Percentiles rank a stretch among this genome's conserved stretches.
These are phyloP conservation scores for Monochamus alternatus DNA, from an alignment of 2,888 invertebrate species.

Conservation along the genomic window DNA sequence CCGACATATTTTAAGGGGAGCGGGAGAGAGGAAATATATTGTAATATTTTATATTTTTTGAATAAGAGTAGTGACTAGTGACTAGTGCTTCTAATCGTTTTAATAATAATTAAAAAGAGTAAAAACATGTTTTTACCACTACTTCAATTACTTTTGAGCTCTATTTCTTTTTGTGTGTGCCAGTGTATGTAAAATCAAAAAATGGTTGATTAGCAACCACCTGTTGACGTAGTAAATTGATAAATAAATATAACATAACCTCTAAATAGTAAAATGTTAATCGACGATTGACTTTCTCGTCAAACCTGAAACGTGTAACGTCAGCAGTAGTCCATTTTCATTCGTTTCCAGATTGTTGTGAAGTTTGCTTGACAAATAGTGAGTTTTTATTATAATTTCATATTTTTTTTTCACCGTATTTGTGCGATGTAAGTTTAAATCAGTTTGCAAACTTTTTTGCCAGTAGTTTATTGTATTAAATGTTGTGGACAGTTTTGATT, in stretches of 20 bases:
- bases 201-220: not conserved
- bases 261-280: not conserved
- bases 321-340: constrained; percentile 11
- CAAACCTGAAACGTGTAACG: constrained; percentile 18
- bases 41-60: too few relatives aligned
- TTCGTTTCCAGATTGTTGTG: constrained; percentile 4
- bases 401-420: not conserved
- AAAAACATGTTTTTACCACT: too few relatives aligned
- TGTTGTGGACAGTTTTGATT: not conserved
- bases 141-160: too few relatives aligned
- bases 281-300: constrained; percentile 12
- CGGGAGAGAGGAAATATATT: too few relatives aligned
- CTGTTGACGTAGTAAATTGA: constrained; percentile 10
- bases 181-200: not conserved
- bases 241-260: constrained; percentile 25
- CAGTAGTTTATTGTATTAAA: not conserved
- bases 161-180: too few relatives aligned
- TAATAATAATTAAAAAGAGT: too few relatives aligned
- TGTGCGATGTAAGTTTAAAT: not conserved
- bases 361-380: constrained; percentile 16
- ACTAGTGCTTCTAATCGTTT: too few relatives aligned
- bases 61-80: too few relatives aligned
- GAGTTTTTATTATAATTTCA: constrained; percentile 11
- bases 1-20: too few relatives aligned
- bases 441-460: not conserved